phyloP scores from a whole-genome alignment of 2,113 vertebrate genomes.

The Tringa solitaria region DNA sequence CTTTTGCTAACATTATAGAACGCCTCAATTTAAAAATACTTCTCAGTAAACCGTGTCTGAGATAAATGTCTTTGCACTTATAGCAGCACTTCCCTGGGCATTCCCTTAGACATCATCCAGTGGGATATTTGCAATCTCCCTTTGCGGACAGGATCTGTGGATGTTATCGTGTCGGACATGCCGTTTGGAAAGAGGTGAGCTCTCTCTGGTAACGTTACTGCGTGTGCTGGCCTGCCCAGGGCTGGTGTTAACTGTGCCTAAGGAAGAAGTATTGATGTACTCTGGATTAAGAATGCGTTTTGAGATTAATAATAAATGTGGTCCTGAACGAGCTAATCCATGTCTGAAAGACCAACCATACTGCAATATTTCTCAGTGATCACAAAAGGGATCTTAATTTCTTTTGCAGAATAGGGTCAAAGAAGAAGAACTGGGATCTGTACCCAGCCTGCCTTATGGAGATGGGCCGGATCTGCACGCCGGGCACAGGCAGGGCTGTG shows the following conservation, averaged over 20 bases:
- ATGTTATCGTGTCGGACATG: conserved; percentile 93
- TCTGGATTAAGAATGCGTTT: accelerated
- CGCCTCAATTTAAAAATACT: not conserved
- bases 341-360: not conserved
- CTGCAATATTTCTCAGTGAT: not conserved
- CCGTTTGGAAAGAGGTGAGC: conserved; percentile 95
- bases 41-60: not conserved
- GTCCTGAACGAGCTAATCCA: accelerated
- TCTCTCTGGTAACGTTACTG: not conserved
- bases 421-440: conserved; percentile 96
- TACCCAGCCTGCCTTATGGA: conserved; percentile 91
- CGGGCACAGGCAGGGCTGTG: conserved; percentile 87
- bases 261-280: accelerated
- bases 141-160: conserved; percentile 86
- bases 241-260: too few relatives aligned
- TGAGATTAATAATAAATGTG: not conserved
- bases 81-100: conserved; percentile 72
- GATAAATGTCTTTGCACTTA: not conserved
- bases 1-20: not conserved
- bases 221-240: accelerated
- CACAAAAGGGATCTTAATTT: not conserved
- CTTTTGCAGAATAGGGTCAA: conserved; percentile 88
- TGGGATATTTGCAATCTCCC: conserved; percentile 92
- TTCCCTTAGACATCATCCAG: conserved; percentile 87
- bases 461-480: conserved; percentile 91